Conservation (phyloP, 2,113 vertebrate genomes). For the Silurus glanis region DNA sequence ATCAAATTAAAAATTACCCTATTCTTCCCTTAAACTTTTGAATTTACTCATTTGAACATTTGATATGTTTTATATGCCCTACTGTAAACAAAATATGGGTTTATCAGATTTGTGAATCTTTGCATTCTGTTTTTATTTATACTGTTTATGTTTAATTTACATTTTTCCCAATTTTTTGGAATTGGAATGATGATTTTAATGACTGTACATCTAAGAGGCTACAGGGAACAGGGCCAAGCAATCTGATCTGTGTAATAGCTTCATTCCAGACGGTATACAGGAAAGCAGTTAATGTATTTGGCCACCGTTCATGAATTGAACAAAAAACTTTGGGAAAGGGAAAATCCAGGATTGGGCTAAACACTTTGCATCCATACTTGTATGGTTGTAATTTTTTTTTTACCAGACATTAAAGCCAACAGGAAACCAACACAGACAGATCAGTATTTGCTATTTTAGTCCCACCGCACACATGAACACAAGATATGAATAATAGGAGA, state of each 20-base stretch:
- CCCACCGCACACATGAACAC: not conserved
- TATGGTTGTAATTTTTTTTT: not conserved
- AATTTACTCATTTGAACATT: too few relatives aligned
- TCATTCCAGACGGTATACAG: not conserved
- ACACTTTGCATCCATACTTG: not conserved
- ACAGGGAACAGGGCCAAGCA: not conserved
- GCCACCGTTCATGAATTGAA: too few relatives aligned
- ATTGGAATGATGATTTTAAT: not conserved
- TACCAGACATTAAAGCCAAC: not conserved
- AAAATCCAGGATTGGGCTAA: not conserved
- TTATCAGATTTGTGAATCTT: too few relatives aligned
- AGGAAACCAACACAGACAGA: not conserved
- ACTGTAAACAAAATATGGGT: too few relatives aligned
- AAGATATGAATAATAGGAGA: not conserved
- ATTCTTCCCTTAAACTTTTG: too few relatives aligned
- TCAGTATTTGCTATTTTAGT: not conserved
- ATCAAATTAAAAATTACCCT: too few relatives aligned
- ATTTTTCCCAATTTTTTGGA: too few relatives aligned
- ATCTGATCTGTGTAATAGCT: not conserved
- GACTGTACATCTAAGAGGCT: not conserved
- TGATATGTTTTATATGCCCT: too few relatives aligned
- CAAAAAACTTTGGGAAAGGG: not conserved
- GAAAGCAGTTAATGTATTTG: not conserved
- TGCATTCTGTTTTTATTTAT: too few relatives aligned
- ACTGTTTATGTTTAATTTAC: too few relatives aligned